Conservation (phyloP, 2,797 vertebrate species). For the Eurystomus glaucurus region DNA sequence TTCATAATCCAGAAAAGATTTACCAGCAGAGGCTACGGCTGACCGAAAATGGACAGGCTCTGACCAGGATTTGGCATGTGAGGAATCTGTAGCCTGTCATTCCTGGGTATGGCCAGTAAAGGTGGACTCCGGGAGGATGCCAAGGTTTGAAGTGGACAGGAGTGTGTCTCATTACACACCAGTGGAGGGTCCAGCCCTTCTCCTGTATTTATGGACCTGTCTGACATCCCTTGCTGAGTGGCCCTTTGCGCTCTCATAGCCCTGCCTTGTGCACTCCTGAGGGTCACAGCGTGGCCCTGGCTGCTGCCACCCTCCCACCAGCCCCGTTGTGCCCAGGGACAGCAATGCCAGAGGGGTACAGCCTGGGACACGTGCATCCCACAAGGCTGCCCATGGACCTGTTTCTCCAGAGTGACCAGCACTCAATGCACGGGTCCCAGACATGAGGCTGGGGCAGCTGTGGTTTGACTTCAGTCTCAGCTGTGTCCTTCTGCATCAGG, state of each 20-base stretch:
- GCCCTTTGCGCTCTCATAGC: background rate
- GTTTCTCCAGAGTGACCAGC: background rate
- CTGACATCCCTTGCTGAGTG: background rate
- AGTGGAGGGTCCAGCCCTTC: background rate
- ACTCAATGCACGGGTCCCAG: fast-evolving
- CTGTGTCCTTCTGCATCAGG: background rate
- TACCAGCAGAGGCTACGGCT: background rate
- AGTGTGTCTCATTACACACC: background rate
- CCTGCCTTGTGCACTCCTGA: background rate
- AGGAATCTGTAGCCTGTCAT: background rate
- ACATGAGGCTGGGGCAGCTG: background rate
- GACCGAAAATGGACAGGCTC: background rate
- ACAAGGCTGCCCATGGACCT: fast-evolving
- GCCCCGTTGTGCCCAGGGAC: fast-evolving
- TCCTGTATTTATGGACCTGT: background rate
- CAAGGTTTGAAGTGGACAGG: background rate
- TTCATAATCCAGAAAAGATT: constrained; percentile 14
- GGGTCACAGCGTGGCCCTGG: background rate
- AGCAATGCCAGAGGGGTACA: background rate
- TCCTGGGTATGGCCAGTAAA: background rate
- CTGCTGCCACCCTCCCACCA: background rate
- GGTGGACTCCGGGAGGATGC: background rate
- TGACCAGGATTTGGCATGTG: fast-evolving
- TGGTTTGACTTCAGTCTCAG: background rate
- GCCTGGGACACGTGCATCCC: background rate